phyloP scores from a whole-genome alignment of 2,797 vertebrate species.

The Tolypeutes matacus region DNA sequence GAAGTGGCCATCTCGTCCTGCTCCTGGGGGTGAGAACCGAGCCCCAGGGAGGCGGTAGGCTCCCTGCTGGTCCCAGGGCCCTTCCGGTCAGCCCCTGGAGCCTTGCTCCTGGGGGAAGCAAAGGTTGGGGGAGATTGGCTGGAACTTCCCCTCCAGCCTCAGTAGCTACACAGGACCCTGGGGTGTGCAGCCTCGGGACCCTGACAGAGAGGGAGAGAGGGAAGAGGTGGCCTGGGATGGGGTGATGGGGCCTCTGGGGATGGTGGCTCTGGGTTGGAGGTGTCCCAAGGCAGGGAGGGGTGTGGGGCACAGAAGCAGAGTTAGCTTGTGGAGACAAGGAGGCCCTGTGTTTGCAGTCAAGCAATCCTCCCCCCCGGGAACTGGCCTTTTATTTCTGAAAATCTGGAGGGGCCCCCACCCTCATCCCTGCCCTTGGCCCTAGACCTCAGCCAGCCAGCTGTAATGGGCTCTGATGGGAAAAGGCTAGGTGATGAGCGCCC shows the following conservation, averaged over 20 bases:
- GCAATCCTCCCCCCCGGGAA: neutral
- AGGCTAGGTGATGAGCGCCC: neutral
- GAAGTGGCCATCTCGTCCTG: neutral
- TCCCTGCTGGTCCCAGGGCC: no score
- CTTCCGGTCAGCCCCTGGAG: neutral
- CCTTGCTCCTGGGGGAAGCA: neutral
- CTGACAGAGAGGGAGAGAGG: neutral
- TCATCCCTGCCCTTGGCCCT: neutral
- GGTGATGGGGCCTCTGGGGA: no score
- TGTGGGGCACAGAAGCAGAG: neutral
- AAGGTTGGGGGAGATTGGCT: neutral
- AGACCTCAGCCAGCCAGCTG: no score
- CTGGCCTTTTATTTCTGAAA: conserved; percentile 10
- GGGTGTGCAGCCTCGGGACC: neutral
- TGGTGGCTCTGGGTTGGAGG: no score
- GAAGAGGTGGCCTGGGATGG: neutral
- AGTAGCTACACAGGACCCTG: fast-evolving
- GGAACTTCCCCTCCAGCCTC: no score
- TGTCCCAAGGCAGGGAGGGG: neutral
- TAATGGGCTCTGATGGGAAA: neutral
- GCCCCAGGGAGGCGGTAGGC: no score
- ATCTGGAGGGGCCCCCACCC: neutral
- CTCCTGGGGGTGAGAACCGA: neutral
- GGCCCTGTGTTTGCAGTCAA: neutral
- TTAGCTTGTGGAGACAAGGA: conserved; percentile 6